These are phyloP conservation scores for Loris lydekkerianus DNA, from an alignment of 2,797 vertebrate genomes.

Conservation along the genomic window DNA sequence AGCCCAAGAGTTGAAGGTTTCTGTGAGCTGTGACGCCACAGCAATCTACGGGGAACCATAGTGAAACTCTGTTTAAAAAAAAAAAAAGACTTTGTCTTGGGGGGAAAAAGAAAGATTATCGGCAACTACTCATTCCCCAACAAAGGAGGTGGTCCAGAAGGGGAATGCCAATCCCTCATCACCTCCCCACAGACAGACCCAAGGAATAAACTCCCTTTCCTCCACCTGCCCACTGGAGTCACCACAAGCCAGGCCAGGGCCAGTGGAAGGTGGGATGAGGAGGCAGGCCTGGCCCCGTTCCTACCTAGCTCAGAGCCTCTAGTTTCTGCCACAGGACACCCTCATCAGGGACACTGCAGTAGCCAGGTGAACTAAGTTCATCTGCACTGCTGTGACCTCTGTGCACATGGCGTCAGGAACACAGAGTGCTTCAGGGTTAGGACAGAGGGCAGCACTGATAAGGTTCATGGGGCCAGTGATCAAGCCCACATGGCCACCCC, in stretches of 20 bases:
- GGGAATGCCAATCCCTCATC: background rate
- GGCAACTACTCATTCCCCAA: too few species aligned
- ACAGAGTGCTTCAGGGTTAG: background rate
- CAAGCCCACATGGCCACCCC: background rate
- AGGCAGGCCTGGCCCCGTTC: background rate
- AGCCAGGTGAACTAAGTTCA: background rate
- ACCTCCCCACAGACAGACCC: background rate
- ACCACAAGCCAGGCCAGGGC: background rate
- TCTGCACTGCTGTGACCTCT: background rate
- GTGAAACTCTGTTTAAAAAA: too few species aligned
- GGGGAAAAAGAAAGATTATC: background rate
- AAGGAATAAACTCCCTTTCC: background rate
- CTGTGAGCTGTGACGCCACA: too few species aligned
- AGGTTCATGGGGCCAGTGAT: background rate
- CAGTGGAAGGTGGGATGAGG: background rate
- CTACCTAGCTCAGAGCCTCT: background rate
- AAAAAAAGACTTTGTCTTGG: too few species aligned
- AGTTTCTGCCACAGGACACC: slow-evolving; percentile 18
- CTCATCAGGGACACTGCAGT: background rate
- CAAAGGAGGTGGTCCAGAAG: background rate
- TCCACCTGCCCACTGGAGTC: background rate
- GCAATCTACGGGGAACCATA: too few species aligned
- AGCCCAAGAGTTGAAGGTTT: too few species aligned
- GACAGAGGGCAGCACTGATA: slow-evolving; percentile 35
- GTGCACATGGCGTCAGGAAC: background rate